phyloP scores from a whole-genome alignment of 2,113 vertebrate genomes.

The Piaya cayana region DNA sequence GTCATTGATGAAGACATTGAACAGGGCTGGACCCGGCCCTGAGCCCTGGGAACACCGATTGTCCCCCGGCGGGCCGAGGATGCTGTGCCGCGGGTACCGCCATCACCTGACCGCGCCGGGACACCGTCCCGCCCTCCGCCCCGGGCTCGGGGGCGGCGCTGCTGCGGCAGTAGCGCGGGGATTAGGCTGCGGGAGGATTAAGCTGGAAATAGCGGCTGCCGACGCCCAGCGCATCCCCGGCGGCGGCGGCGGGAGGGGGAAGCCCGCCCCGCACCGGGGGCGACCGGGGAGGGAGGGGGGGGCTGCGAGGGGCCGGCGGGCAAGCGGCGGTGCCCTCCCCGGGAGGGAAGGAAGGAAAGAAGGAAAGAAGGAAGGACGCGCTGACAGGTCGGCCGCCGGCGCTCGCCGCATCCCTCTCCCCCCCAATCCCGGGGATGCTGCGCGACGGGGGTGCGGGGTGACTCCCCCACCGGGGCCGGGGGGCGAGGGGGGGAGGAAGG shows the following conservation, averaged over 20 bases:
- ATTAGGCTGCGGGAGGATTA: conserved; percentile 64
- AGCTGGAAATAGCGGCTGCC: conserved; percentile 51
- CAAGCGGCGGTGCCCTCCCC: background rate
- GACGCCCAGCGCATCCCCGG: conserved; percentile 34
- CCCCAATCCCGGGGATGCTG: too few relatives aligned
- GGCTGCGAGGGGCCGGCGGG: background rate
- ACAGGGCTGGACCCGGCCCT: too few relatives aligned
- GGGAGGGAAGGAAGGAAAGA: background rate
- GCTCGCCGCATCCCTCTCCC: background rate
- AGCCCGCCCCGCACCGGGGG: conserved; percentile 9
- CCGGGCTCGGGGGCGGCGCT: conserved; percentile 47
- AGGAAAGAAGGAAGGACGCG: too few relatives aligned
- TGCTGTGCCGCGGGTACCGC: background rate
- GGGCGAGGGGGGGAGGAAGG: background rate
- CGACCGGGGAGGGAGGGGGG: background rate
- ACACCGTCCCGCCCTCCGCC: conserved; percentile 48
- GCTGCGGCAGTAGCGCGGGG: conserved; percentile 55
- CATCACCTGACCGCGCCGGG: conserved; percentile 74
- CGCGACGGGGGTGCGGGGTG: background rate
- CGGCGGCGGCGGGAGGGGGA: background rate
- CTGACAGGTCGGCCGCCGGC: conserved; percentile 33
- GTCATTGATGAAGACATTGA: too few relatives aligned
- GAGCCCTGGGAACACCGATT: too few relatives aligned
- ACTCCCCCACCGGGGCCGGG: background rate
- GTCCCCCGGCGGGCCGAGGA: too few relatives aligned